Evolutionary conservation across 2,113 vertebrate genomes (phyloP).

Genomic region (Oryzias celebensis): DNA sequence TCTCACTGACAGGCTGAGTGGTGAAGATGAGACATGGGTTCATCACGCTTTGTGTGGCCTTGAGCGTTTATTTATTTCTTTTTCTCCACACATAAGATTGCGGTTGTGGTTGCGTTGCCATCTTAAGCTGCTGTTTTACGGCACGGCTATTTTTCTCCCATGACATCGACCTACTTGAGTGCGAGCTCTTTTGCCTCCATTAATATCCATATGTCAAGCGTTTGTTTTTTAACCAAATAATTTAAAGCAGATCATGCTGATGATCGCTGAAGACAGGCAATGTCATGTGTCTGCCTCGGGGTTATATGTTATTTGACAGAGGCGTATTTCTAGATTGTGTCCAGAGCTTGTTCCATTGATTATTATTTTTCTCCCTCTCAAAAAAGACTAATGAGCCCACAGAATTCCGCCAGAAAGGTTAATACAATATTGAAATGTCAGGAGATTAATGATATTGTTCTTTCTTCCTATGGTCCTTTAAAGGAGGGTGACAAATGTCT

Average conservation of each 20-base stretch:
- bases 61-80: constrained; percentile 27
- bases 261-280: constrained; percentile 54
- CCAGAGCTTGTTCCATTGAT: constrained; percentile 79
- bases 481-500: constrained; percentile 78
- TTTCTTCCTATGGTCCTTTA: constrained; percentile 62
- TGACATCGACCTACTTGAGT: constrained; percentile 45
- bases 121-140: constrained; percentile 58
- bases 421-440: constrained; percentile 86
- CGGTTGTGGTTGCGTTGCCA: constrained; percentile 48
- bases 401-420: constrained; percentile 81
- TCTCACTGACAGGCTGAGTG: constrained; percentile 32
- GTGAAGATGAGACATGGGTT: constrained; percentile 39
- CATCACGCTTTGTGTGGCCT: constrained; percentile 62
- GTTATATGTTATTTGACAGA: constrained; percentile 64
- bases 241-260: constrained; percentile 35
- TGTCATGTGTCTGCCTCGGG: constrained; percentile 56
- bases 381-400: constrained; percentile 80
- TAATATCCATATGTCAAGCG: constrained; percentile 28
- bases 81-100: constrained; percentile 35
- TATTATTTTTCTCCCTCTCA: constrained; percentile 72
- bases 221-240: constrained; percentile 31
- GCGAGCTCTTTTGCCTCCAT: constrained; percentile 26
- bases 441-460: constrained; percentile 81
- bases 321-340: constrained; percentile 68
- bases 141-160: constrained; percentile 44